Evolutionary conservation across 2,888 invertebrate species (phyloP).

Genomic region (Amblyteles armatorius): DNA sequence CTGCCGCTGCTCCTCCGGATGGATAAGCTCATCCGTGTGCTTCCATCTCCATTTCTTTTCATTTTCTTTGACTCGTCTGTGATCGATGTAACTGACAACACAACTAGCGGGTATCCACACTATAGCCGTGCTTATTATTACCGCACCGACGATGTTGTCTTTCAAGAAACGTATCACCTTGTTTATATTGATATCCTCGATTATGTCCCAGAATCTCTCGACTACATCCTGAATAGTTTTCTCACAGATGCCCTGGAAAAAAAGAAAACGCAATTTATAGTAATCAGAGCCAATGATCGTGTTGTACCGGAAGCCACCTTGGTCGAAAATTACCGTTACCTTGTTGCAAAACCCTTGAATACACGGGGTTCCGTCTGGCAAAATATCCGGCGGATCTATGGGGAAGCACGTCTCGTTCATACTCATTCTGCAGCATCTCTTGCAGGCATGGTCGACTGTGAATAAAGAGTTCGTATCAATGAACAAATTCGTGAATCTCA

Average conservation of each 20-base stretch:
- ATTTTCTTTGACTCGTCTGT: conserved; percentile 90
- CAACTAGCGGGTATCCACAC: conserved; percentile 98
- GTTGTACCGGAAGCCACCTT: conserved; percentile 4
- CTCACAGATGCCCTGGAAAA: conserved; percentile 94
- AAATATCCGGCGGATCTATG: conserved; percentile 94
- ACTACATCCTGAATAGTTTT: conserved; percentile 98
- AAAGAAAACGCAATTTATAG: conserved; percentile 13
- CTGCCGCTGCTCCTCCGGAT: conserved; percentile 90
- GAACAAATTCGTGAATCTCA: not conserved
- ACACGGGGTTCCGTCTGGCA: conserved; percentile 97
- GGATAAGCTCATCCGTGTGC: conserved; percentile 89
- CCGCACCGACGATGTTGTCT: conserved; percentile 97
- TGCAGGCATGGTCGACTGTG: conserved; percentile 96
- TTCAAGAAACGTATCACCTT: conserved; percentile 95
- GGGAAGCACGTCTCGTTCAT: conserved; percentile 97
- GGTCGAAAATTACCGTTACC: conserved; percentile 84
- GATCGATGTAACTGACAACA: conserved; percentile 93
- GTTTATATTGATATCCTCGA: conserved; percentile 98
- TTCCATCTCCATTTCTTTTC: conserved; percentile 91
- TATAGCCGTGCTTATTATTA: conserved; percentile 95
- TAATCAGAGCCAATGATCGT: not conserved
- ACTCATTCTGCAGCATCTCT: conserved; percentile 96
- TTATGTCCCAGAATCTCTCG: conserved; percentile 98
- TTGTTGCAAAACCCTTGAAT: conserved; percentile 98
- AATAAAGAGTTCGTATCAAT: conserved; percentile 66